A percentile compares a stretch with the other conserved stretches of the same genome.
Conservation (phyloP, 2,797 vertebrate species). For the Enteromius fasciolatus region DNA sequence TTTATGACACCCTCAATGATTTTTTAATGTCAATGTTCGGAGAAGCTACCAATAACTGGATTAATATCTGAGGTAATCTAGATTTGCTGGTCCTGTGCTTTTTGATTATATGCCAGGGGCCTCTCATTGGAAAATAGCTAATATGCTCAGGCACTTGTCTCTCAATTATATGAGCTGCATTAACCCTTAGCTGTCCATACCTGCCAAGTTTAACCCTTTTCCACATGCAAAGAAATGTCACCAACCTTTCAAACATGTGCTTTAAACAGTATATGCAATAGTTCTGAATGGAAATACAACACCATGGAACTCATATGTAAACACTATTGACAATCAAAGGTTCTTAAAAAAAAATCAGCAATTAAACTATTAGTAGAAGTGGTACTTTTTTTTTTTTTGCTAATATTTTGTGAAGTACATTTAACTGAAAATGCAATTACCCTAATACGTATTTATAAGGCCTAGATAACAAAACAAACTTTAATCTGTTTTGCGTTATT, state of each 20-base stretch:
- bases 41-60: constrained; percentile 63
- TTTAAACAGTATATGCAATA: too few species aligned
- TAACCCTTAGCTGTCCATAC: constrained; percentile 56
- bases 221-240: constrained; percentile 1
- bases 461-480: neutral
- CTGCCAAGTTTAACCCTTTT: constrained; percentile 30
- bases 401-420: neutral
- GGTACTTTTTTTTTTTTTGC: too few species aligned
- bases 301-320: neutral
- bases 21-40: constrained; percentile 66
- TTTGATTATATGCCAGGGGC: constrained; percentile 65
- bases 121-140: constrained; percentile 61
- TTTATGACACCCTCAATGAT: constrained; percentile 66
- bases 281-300: neutral
- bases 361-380: too few species aligned
- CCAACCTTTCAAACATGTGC: neutral
- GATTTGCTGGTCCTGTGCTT: constrained; percentile 68
- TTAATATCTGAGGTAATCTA: constrained; percentile 67
- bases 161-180: constrained; percentile 65
- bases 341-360: neutral
- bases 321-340: neutral
- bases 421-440: neutral
- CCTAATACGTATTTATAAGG: neutral
- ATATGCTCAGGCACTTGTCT: constrained; percentile 61
- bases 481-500: neutral